Evolutionary conservation across 2,888 invertebrate genomes (phyloP).

Genomic region (Silvanus unidentatus): DNA sequence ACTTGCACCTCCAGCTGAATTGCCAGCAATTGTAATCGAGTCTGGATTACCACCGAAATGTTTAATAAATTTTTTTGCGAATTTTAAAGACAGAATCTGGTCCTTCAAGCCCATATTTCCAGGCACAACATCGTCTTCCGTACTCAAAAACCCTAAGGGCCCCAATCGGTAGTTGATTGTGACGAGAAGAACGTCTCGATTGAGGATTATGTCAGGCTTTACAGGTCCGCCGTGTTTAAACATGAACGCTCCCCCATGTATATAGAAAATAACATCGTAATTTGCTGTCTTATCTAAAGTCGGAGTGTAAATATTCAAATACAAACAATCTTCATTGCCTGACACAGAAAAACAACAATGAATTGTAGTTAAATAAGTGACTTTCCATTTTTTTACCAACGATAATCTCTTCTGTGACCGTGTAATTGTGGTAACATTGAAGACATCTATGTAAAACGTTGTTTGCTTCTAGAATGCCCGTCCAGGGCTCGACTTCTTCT

Average conservation of each 20-base stretch:
- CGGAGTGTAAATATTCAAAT: constrained; percentile 59
- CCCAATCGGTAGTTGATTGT: constrained; percentile 69
- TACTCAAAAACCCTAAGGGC: constrained; percentile 68
- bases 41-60: constrained; percentile 68
- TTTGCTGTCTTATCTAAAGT: constrained; percentile 41
- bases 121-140: constrained; percentile 61
- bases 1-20: constrained; percentile 70
- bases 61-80: constrained; percentile 63
- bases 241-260: constrained; percentile 70
- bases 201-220: constrained; percentile 57
- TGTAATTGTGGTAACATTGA: constrained; percentile 34
- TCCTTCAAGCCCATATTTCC: constrained; percentile 72
- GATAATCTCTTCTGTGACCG: constrained; percentile 6
- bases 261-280: constrained; percentile 58
- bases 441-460: constrained; percentile 39
- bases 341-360: constrained; percentile 20
- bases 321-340: constrained; percentile 66
- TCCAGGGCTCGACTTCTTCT: constrained; percentile 51
- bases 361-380: constrained; percentile 10
- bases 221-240: constrained; percentile 54
- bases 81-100: constrained; percentile 63
- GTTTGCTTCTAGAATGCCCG: constrained; percentile 63
- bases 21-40: constrained; percentile 61
- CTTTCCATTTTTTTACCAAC: neutral
- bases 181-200: constrained; percentile 59